A percentile compares a stretch with the other conserved stretches of the same genome.
These are phyloP conservation scores for Romanogobio albipinnatus DNA, from an alignment of 2,113 vertebrate genomes.

Conservation along the genomic window DNA sequence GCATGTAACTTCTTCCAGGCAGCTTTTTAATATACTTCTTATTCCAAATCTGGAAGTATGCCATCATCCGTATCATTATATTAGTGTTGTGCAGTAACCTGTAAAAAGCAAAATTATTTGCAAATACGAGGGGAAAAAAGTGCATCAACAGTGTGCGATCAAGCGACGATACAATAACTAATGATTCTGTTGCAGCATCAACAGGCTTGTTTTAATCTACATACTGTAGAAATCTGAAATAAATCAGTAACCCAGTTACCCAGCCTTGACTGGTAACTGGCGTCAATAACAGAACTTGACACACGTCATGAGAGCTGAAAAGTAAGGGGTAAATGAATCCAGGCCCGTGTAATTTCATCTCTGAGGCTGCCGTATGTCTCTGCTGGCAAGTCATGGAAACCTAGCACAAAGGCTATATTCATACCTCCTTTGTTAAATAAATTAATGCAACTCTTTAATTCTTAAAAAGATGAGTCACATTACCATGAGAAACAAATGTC, in stretches of 20 bases:
- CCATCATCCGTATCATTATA: background rate
- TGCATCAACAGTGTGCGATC: background rate
- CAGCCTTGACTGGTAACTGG: background rate
- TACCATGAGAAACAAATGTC: slow-evolving; percentile 36
- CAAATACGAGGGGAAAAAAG: background rate
- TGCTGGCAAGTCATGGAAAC: slow-evolving; percentile 23
- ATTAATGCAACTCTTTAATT: slow-evolving; percentile 50
- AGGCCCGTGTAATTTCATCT: slow-evolving; percentile 46
- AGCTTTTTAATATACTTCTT: background rate
- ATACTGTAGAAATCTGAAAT: background rate
- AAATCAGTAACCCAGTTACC: background rate
- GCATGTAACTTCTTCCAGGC: background rate
- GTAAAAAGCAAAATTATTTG: background rate
- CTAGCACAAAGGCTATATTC: slow-evolving; percentile 19
- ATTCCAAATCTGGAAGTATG: background rate
- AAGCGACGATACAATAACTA: background rate
- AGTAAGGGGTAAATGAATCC: slow-evolving; percentile 58
- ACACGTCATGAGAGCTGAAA: background rate
- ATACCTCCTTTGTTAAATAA: slow-evolving; percentile 53
- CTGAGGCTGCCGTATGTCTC: slow-evolving; percentile 42
- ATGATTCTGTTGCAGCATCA: no score
- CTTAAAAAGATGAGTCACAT: slow-evolving; percentile 46
- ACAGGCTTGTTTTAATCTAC: no score
- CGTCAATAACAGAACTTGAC: background rate
- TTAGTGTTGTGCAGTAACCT: background rate